Percentiles rank a stretch among this genome's conserved stretches.
Conservation (phyloP, 2,888 invertebrate genomes). For the Pollenia labialis region DNA sequence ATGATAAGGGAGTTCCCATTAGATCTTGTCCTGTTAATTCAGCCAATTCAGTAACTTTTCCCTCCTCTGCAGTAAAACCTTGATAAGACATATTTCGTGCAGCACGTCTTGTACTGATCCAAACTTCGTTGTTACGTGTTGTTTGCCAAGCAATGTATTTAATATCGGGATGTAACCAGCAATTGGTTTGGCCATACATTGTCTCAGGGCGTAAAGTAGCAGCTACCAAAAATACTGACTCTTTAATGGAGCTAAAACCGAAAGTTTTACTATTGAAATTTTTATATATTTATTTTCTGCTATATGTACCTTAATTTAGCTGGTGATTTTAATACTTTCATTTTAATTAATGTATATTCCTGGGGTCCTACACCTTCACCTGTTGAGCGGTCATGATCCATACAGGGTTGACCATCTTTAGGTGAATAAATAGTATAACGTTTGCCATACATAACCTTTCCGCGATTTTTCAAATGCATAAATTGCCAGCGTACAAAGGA, state of each 20-base stretch:
- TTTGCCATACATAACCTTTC: conserved; percentile 98
- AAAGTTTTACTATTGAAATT: neutral
- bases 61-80: conserved; percentile 92
- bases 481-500: conserved; percentile 99
- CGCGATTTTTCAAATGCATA: conserved; percentile 91
- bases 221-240: conserved; percentile 89
- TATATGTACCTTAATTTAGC: conserved; percentile 87
- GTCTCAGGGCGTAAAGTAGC: conserved; percentile 99
- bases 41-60: conserved; percentile 89
- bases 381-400: conserved; percentile 98
- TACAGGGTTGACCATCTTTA: conserved; percentile 98
- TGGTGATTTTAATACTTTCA: conserved; percentile 88
- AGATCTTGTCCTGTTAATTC: conserved; percentile 90
- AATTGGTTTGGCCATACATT: conserved; percentile 99
- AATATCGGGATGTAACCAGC: conserved; percentile 98
- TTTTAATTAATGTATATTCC: conserved; percentile 98
- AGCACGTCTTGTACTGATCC: conserved; percentile 93
- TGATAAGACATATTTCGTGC: conserved; percentile 98
- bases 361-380: conserved; percentile 99
- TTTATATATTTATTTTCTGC: neutral
- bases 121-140: conserved; percentile 89
- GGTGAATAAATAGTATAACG: conserved; percentile 98
- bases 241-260: conserved; percentile 77
- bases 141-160: conserved; percentile 94
- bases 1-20: conserved; percentile 92